Base-by-base conservation (phyloP, 2,113 vertebrate species). In the Pachyramphus minor region DNA sequence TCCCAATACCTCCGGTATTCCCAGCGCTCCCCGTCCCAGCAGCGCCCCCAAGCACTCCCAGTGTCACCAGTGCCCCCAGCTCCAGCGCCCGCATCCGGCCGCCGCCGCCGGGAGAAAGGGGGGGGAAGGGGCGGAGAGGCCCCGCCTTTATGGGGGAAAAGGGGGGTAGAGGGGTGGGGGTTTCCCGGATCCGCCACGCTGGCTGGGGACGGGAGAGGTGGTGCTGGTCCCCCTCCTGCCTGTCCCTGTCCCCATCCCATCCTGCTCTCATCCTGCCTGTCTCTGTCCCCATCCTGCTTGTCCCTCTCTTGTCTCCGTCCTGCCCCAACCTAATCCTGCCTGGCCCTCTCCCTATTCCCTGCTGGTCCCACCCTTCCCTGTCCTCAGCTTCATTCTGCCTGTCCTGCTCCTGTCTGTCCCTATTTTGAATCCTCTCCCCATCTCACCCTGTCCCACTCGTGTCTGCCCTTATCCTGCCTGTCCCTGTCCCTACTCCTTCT, bases 111-210 rank as follows among this genome's bases (percentile, higher is more conserved):
- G 41, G 47, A 56, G 39, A 42, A 56, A 28, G 22, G 33, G 56
- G 42, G n/a, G 73, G 44, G 16, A 64, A 42, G 37, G 74, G 74
- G 60, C 42, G 67, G 76, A 42, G 72, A 71, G 45, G 64, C 78
- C 18, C 71, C 90, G 64, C 90, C 84, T 76, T 76, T 28, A 42
- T 45, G 24, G 83, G 56, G 64, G 22, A 44, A 64, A 86, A 50
- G 49, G n/a, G 21, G 56, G 64, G 19, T 37, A 72, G 62, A 49
- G 42, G 37, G 20, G 25, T 27, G 25, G 63, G 86, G 71, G 56
- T n/a, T 79, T 53, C 63, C 63, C 41, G 53, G 76, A 31, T 23
- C 64, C 83, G 92, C 92, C 87, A 94, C 87, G 92, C 83, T 90
- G 87, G 92, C 92, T 45, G 28, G 21, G 49, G 15, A 13, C 23